phyloP scores from a whole-genome alignment of 2,888 invertebrate species.

The Pegoplata infirma region DNA sequence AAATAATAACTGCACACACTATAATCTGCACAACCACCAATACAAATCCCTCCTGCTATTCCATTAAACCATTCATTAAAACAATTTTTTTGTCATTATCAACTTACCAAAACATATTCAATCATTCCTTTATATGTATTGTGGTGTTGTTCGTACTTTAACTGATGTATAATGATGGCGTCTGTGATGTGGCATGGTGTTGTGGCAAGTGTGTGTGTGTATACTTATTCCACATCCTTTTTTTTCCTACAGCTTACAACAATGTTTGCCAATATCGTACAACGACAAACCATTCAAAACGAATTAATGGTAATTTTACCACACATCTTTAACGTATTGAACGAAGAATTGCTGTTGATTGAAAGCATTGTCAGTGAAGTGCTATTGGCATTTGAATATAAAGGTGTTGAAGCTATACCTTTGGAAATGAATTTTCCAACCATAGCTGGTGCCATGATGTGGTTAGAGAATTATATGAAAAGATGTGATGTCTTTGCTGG shows the following conservation, averaged over 20 bases:
- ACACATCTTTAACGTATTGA: conserved; percentile 78
- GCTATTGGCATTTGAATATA: conserved; percentile 68
- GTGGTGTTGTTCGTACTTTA: too few relatives aligned
- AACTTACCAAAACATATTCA: conserved; percentile 30
- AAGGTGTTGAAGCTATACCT: conserved; percentile 66
- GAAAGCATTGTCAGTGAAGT: conserved; percentile 68
- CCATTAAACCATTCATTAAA: neutral
- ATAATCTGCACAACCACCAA: neutral
- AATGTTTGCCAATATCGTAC: conserved; percentile 80
- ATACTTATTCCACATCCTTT: neutral
- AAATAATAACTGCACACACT: too few relatives aligned
- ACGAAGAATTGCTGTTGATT: conserved; percentile 73
- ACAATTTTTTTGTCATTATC: neutral
- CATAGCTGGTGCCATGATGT: conserved; percentile 85
- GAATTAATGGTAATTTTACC: conserved; percentile 80
- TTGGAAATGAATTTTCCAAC: conserved; percentile 81
- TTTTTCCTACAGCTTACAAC: conserved; percentile 66
- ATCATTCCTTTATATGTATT: neutral
- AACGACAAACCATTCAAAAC: conserved; percentile 79
- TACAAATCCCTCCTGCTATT: too few relatives aligned
- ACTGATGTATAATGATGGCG: too few relatives aligned
- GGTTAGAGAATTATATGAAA: conserved; percentile 84
- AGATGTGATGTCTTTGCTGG: conserved; percentile 75
- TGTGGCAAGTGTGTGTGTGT: neutral
- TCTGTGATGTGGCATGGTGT: too few relatives aligned